Evolutionary conservation across 2,113 vertebrate species (phyloP).

Genomic region (Nicator chloris): DNA sequence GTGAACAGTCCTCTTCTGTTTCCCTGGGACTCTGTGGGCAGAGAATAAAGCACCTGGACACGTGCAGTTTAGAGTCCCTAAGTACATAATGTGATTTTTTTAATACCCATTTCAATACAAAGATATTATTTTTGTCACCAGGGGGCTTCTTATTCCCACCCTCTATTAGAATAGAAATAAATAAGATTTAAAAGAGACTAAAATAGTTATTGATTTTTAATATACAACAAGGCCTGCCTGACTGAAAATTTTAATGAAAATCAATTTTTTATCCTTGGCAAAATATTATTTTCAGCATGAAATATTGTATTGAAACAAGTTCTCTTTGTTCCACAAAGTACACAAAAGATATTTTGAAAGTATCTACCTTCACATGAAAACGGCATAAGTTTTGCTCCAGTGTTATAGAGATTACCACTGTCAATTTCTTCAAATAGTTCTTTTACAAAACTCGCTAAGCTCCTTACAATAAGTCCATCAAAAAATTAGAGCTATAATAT

Average conservation of each 20-base stretch:
- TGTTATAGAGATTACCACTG: neutral
- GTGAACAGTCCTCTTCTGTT: neutral
- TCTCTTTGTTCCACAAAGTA: neutral
- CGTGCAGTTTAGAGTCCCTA: neutral
- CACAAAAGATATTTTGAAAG: neutral
- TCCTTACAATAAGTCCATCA: neutral
- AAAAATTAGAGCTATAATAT: neutral
- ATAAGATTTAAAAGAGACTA: neutral
- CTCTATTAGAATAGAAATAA: neutral
- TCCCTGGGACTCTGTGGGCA: neutral
- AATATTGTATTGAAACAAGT: neutral
- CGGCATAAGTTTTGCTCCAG: neutral
- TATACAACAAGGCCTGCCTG: neutral
- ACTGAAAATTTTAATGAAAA: neutral
- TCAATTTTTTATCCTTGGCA: neutral
- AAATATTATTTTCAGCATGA: neutral
- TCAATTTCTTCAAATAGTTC: neutral
- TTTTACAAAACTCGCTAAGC: neutral
- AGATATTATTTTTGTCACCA: neutral
- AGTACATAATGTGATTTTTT: neutral
- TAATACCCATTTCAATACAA: neutral
- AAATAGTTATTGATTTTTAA: neutral
- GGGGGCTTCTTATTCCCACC: neutral
- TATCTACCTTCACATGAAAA: neutral
- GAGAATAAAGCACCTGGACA: neutral